Conservation (phyloP, 2,888 invertebrate species). For the Drosophila nr. perissopoda region DNA sequence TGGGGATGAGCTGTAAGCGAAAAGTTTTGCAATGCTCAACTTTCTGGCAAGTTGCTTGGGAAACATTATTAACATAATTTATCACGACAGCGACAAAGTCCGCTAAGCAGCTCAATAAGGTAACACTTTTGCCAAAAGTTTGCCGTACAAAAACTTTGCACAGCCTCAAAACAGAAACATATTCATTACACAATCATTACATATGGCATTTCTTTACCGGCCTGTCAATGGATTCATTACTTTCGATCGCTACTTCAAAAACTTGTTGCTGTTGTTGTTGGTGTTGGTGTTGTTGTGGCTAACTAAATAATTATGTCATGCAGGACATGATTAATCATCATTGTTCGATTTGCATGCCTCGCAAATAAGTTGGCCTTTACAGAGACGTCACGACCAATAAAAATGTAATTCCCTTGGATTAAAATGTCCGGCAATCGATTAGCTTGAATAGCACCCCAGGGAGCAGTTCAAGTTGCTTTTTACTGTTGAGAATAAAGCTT, state of each 20-base stretch:
- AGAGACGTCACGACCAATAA: neutral
- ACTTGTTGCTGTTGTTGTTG: constrained; percentile 23
- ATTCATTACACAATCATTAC: constrained; percentile 75
- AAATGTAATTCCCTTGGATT: constrained; percentile 42
- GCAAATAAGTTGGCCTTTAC: constrained; percentile 54
- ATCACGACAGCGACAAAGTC: constrained; percentile 71
- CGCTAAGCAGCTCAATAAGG: constrained; percentile 72
- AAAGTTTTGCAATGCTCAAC: constrained; percentile 59
- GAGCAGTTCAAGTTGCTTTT: constrained; percentile 50
- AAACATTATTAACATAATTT: constrained; percentile 80
- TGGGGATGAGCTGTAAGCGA: constrained; percentile 61
- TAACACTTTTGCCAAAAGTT: constrained; percentile 72
- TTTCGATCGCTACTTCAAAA: constrained; percentile 11
- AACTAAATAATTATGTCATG: constrained; percentile 71
- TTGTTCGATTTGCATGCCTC: constrained; percentile 49
- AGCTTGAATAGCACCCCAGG: constrained; percentile 53
- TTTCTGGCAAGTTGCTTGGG: constrained; percentile 63
- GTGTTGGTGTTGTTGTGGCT: neutral
- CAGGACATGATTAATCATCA: constrained; percentile 69
- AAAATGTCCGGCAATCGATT: constrained; percentile 48
- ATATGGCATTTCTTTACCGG: constrained; percentile 19
- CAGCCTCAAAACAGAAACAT: constrained; percentile 45
- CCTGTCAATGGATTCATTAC: constrained; percentile 59
- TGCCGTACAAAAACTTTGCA: constrained; percentile 22
- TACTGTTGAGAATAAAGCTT: neutral